phyloP scores from a whole-genome alignment of 1,140 invertebrate species.

The Drosophila truncata region DNA sequence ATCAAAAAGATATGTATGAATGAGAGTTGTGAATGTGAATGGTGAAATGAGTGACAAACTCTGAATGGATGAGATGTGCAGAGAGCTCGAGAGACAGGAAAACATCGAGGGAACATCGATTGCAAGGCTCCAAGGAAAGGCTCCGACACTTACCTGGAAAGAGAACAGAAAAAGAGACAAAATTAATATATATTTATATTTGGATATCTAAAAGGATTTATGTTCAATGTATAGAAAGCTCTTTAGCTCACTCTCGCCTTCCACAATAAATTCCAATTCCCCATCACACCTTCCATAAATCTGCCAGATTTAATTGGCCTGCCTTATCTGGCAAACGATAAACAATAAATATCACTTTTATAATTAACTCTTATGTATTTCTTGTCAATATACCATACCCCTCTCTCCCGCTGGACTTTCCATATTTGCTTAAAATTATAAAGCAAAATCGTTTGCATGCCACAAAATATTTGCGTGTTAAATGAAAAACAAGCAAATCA shows the following conservation, averaged over 20 bases:
- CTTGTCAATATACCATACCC: conserved; percentile 2
- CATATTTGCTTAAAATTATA: conserved; percentile 80
- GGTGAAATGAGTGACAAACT: conserved; percentile 5
- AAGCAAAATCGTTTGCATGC: conserved; percentile 65
- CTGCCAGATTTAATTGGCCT: conserved; percentile 40
- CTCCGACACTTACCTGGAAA: conserved; percentile 62
- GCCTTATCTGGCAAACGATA: conserved; percentile 34
- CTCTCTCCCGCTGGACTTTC: background rate
- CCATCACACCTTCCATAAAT: conserved; percentile 28
- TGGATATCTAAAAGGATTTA: background rate
- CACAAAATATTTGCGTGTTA: conserved; percentile 67
- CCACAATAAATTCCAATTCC: conserved; percentile 27
- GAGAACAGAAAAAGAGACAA: conserved; percentile 29
- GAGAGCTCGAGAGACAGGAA: conserved; percentile 40
- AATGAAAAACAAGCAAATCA: conserved; percentile 80
- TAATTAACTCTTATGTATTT: conserved; percentile 44
- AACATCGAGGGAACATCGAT: conserved; percentile 68
- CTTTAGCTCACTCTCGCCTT: background rate
- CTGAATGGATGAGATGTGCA: conserved; percentile 41
- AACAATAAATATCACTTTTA: conserved; percentile 54
- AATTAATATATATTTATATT: background rate
- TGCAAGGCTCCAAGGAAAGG: conserved; percentile 10
- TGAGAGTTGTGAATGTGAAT: conserved; percentile 45
- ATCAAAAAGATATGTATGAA: conserved; percentile 28
- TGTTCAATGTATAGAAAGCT: no score